Evolutionary conservation across 2,113 vertebrate species (phyloP), one percentile per base, ranked within the genome.

Genomic region (Macquaria ambigua): DNA sequence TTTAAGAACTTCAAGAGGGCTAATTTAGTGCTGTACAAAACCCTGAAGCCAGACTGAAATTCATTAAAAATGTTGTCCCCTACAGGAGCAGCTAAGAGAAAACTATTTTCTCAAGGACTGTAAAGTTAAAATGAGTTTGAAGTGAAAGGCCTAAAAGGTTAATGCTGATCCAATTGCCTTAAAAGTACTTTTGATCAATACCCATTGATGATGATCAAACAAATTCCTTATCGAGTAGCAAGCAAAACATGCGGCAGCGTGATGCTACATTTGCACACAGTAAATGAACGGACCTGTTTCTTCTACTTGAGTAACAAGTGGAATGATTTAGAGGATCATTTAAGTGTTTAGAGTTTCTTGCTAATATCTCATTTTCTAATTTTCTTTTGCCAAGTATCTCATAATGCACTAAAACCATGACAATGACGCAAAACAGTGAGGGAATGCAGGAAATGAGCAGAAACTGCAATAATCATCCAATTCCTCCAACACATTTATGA

Each of bases 331-430:
- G 10, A 64, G 37, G 11, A 66, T 25, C 39, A 14, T 41, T 66
- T 2, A 2, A 15, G 37, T 63, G 14, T 21, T 37, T n/a, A 7
- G 34, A 16, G 34, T 59, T 20, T 28, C 37, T 21, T 20, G 20
- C 69, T n/a, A 8, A 37, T 25, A 58, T 67, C 11, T 68, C 23
- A 46, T 71, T 52, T 21, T 43, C 39, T 74, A 46, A 62, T 75
- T 62, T 34, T 62, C 41, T 62, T 21, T 34, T 18, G 5, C n/a
- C 0, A 12, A 20, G n/a, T 31, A 21, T 14, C 43, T 50, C 43
- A n/a, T 31, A 59, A 59, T 20, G 7, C 53, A 18, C 4, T 69
- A 4, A 20, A 52, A 7, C 2, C 1, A 71, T 71, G 53, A 53
- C 67, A 53, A 8, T 53, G 69, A 34, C 16, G 2, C 59, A 12